Percentiles rank a stretch among this genome's conserved stretches.
These are phyloP conservation scores for Psilanteris sp. DNA, from an alignment of 1,140 invertebrate species.

Conservation along the genomic window DNA sequence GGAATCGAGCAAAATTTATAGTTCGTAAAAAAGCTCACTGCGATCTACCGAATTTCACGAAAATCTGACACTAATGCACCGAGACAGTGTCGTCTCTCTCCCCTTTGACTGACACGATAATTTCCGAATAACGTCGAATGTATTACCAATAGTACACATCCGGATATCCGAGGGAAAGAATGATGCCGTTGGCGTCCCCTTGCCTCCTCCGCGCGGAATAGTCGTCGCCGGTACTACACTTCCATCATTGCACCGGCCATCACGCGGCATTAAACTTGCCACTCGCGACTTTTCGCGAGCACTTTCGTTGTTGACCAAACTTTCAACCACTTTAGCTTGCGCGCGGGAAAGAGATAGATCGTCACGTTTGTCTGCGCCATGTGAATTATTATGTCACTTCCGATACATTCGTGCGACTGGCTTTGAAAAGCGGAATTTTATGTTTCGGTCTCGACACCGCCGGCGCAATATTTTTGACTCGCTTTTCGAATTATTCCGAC, in stretches of 20 bases:
- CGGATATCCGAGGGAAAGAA: slow-evolving; percentile 18
- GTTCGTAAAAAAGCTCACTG: no score
- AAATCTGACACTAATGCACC: no score
- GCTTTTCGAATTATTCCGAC: no score
- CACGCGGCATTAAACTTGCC: slow-evolving; percentile 33
- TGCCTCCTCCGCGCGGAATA: neutral
- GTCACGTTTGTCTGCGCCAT: slow-evolving; percentile 33
- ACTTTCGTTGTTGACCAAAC: slow-evolving; percentile 10
- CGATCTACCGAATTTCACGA: no score
- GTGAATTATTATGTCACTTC: slow-evolving; percentile 3
- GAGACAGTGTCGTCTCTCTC: no score
- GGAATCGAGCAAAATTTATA: no score
- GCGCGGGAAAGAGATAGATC: no score
- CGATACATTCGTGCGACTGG: no score
- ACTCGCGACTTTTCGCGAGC: slow-evolving; percentile 23
- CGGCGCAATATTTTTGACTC: no score
- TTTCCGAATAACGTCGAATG: neutral
- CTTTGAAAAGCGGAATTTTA: no score
- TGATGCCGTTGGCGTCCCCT: neutral
- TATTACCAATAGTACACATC: slow-evolving; percentile 33
- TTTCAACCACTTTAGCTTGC: slow-evolving; percentile 27
- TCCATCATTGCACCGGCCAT: slow-evolving; percentile 15
- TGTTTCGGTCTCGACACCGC: no score
- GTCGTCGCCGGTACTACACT: slow-evolving; percentile 17
- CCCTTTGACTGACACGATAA: neutral